Conservation (phyloP, 2,888 invertebrate genomes). For the Trissolcus brochymenae region DNA sequence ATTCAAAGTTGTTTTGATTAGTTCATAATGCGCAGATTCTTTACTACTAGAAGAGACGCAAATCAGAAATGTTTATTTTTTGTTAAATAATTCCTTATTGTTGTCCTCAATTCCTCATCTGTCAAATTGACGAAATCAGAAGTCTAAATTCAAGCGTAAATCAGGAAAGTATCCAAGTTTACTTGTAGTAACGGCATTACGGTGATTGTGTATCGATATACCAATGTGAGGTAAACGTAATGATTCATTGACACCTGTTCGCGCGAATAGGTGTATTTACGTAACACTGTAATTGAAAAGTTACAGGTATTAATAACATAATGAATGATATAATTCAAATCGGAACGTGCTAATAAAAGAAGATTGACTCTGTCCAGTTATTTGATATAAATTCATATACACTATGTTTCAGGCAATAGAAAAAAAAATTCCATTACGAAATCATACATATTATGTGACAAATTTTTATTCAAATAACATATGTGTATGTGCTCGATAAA, state of each 20-base stretch:
- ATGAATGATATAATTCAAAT: constrained; percentile 53
- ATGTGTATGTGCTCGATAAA: no score
- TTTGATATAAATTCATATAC: constrained; percentile 55
- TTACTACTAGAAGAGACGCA: no score
- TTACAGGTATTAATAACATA: constrained; percentile 56
- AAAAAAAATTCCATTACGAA: constrained; percentile 48
- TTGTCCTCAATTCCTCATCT: no score
- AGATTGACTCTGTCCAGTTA: constrained; percentile 51
- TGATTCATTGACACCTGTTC: constrained; percentile 56
- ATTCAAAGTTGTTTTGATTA: no score
- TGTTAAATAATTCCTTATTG: no score
- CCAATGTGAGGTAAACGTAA: constrained; percentile 40
- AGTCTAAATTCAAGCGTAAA: not conserved
- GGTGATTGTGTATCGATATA: constrained; percentile 34
- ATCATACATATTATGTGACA: constrained; percentile 38
- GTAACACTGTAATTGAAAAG: constrained; percentile 54
- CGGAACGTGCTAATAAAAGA: constrained; percentile 51
- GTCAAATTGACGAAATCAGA: no score
- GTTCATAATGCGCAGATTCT: no score
- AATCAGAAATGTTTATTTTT: no score
- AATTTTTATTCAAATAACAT: constrained; percentile 33
- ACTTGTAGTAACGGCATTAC: constrained; percentile 9
- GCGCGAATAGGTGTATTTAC: constrained; percentile 42
- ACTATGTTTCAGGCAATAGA: constrained; percentile 29
- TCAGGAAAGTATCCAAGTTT: not conserved